These are phyloP conservation scores for Marisa cornuarietis DNA, from an alignment of 1,140 invertebrate species.

Conservation along the genomic window DNA sequence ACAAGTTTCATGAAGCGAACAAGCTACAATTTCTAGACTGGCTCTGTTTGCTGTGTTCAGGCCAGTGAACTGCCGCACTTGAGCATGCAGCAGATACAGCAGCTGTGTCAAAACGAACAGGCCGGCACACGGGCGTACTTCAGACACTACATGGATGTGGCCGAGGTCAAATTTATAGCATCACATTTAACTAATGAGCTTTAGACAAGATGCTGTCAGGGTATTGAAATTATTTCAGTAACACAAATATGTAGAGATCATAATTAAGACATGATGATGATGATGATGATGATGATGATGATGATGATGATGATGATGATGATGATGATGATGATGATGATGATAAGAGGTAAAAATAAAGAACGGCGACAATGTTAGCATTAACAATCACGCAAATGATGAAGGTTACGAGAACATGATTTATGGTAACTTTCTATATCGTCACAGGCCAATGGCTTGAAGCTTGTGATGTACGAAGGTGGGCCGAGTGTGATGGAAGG, in stretches of 20 bases:
- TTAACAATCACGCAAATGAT: no score
- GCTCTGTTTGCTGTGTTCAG: not conserved
- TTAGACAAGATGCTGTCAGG: not conserved
- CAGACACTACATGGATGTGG: constrained; percentile 37
- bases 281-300: not conserved
- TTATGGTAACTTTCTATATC: not conserved
- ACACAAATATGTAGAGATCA: not conserved
- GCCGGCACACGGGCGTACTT: constrained; percentile 18
- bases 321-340: no score
- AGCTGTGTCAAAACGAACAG: constrained; percentile 30
- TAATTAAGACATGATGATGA: not conserved
- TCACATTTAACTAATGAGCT: not conserved
- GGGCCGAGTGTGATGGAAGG: constrained; percentile 34
- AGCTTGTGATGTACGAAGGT: constrained; percentile 47
- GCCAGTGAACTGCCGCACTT: constrained; percentile 24
- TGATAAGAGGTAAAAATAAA: no score
- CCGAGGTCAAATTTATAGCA: constrained; percentile 28
- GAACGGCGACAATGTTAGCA: no score
- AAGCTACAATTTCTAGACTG: no score
- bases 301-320: not conserved
- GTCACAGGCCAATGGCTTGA: constrained; percentile 35
- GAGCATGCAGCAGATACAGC: constrained; percentile 26
- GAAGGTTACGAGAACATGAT: not conserved
- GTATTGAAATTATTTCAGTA: not conserved
- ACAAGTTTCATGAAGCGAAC: no score